Evolutionary conservation across 2,888 invertebrate species (phyloP).

Genomic region (Epirrhoe tristata): DNA sequence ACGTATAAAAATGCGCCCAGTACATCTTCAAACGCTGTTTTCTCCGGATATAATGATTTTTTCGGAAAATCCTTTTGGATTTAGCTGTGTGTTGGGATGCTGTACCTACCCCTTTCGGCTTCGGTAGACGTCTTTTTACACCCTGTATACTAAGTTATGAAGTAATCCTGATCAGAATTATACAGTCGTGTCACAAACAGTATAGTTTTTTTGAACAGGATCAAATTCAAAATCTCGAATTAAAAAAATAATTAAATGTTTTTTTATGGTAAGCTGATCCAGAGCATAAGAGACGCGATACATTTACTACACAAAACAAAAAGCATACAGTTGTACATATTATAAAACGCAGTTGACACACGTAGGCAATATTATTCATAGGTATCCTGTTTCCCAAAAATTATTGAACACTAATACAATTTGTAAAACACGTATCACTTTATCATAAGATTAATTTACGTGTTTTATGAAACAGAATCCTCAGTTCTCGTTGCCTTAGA

Average conservation of each 20-base stretch:
- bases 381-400: constrained; percentile 29
- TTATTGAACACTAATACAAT: constrained; percentile 14
- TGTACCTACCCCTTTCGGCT: too few species aligned
- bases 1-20: too few species aligned
- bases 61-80: too few species aligned
- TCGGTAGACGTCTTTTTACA: too few species aligned
- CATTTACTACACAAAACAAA: constrained; percentile 26
- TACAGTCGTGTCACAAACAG: background rate
- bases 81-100: too few species aligned
- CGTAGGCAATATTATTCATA: constrained; percentile 20
- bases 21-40: too few species aligned
- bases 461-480: constrained; percentile 38
- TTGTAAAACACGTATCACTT: constrained; percentile 35
- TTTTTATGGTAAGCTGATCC: background rate
- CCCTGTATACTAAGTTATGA: too few species aligned
- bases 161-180: background rate
- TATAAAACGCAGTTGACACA: constrained; percentile 23
- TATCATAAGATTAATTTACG: constrained; percentile 34
- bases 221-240: background rate
- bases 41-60: too few species aligned
- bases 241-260: too few species aligned
- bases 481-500: constrained; percentile 26
- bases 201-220: too few species aligned
- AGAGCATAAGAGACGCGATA: constrained; percentile 13
- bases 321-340: constrained; percentile 24